These are phyloP conservation scores for Eulemur coronatus DNA, from an alignment of 2,797 vertebrate genomes.

Conservation along the genomic window DNA sequence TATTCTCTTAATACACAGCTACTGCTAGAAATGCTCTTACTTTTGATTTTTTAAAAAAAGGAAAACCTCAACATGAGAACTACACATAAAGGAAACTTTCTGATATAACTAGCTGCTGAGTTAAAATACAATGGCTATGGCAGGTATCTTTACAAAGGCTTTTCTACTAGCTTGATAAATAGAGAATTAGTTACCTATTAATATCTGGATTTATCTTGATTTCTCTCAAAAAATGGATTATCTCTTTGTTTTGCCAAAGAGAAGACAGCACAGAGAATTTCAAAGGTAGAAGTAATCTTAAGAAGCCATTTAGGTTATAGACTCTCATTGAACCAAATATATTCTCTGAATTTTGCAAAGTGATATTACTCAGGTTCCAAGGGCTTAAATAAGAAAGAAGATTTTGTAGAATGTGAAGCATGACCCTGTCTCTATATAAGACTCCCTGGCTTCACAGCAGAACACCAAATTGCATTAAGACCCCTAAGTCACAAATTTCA, in stretches of 20 bases:
- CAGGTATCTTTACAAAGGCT: neutral
- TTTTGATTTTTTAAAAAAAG: neutral
- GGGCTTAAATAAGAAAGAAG: neutral
- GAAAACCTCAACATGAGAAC: neutral
- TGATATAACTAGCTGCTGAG: neutral
- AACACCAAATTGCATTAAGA: conserved; percentile 2
- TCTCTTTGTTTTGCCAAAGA: conserved; percentile 16
- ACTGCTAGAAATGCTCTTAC: neutral
- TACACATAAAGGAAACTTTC: neutral
- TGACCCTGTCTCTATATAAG: neutral
- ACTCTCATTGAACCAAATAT: neutral
- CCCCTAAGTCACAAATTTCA: neutral
- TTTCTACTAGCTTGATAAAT: conserved; percentile 27
- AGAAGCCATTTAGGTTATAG: neutral
- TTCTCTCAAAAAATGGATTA: conserved; percentile 27
- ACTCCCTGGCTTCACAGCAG: neutral
- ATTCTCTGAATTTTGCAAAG: conserved; percentile 18
- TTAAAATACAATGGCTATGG: neutral
- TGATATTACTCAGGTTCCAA: neutral
- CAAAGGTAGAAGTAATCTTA: conserved; percentile 26
- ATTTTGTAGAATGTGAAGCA: neutral
- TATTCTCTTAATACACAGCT: conserved; percentile 1
- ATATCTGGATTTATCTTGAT: conserved; percentile 17
- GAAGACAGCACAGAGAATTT: conserved; percentile 27
- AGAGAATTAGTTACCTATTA: conserved; percentile 47